These are phyloP conservation scores for Drosophila koepferae DNA, from an alignment of 2,888 invertebrate genomes.

Conservation along the genomic window DNA sequence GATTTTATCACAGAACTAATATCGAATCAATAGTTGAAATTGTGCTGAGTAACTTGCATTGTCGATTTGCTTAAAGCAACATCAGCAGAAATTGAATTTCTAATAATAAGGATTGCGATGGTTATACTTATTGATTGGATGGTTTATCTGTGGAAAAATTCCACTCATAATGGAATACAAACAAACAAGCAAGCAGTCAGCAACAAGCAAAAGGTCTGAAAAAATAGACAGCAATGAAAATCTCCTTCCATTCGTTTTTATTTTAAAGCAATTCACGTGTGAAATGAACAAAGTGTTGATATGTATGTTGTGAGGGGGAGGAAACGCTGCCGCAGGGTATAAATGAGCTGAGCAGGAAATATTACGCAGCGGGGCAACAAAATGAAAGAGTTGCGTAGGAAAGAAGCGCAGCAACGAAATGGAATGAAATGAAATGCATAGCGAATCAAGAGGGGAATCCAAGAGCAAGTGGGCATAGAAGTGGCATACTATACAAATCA, in stretches of 20 bases:
- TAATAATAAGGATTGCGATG: slow-evolving; percentile 7
- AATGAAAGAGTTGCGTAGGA: slow-evolving; percentile 58
- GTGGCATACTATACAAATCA: slow-evolving; percentile 56
- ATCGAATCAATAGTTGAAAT: neutral
- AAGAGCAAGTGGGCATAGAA: slow-evolving; percentile 7
- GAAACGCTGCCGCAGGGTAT: slow-evolving; percentile 28
- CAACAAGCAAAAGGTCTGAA: slow-evolving; percentile 39
- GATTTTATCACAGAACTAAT: neutral
- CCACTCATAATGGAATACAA: slow-evolving; percentile 64
- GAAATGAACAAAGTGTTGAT: slow-evolving; percentile 79
- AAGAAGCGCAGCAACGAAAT: slow-evolving; percentile 15
- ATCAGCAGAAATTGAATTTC: slow-evolving; percentile 5
- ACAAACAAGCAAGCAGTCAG: slow-evolving; percentile 52
- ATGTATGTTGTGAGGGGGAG: slow-evolving; percentile 39
- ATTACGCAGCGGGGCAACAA: slow-evolving; percentile 43
- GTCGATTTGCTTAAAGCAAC: slow-evolving; percentile 3
- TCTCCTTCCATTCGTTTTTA: slow-evolving; percentile 45
- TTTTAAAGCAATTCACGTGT: slow-evolving; percentile 75
- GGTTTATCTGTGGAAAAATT: slow-evolving; percentile 50
- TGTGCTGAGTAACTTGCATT: neutral
- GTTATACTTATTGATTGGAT: slow-evolving; percentile 15
- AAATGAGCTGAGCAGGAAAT: slow-evolving; percentile 58
- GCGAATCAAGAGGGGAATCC: slow-evolving; percentile 16
- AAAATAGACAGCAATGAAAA: slow-evolving; percentile 63
- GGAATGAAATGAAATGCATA: slow-evolving; percentile 18